Conservation (phyloP, 2,797 vertebrate genomes). For the Oreonectes daqikongensis region DNA sequence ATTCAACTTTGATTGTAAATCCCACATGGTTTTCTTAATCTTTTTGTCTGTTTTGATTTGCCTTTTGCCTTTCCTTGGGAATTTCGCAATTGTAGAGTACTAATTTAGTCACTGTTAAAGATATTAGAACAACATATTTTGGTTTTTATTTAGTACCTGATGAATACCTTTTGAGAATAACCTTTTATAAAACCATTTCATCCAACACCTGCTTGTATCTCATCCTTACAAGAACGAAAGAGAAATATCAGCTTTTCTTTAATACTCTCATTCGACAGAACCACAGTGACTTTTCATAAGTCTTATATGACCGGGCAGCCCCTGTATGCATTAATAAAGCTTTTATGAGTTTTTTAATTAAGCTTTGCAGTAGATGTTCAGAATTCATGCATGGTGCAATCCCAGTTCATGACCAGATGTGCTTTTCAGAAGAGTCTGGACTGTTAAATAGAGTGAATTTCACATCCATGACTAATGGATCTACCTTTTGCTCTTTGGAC, state of each 20-base stretch:
- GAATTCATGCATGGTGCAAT: neutral
- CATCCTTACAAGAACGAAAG: neutral
- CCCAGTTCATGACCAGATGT: neutral
- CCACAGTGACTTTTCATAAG: neutral
- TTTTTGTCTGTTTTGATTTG: neutral
- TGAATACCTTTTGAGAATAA: neutral
- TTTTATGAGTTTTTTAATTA: slow-evolving; percentile 7
- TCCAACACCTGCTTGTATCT: neutral
- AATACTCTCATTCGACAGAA: neutral
- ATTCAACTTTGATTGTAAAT: neutral
- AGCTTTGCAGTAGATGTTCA: neutral
- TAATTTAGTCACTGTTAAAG: neutral
- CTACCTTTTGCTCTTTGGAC: neutral
- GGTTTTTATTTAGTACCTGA: neutral
- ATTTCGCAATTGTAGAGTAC: neutral
- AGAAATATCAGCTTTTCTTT: neutral
- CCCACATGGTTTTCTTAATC: neutral
- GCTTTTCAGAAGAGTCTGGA: neutral
- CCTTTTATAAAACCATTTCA: neutral
- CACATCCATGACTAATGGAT: neutral
- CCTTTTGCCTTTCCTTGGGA: neutral
- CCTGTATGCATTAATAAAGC: neutral
- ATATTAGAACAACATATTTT: neutral
- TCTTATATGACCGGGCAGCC: neutral
- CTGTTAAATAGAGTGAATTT: neutral